Base-by-base conservation (phyloP, 2,888 invertebrate genomes). In the Plagodis pulveraria region DNA sequence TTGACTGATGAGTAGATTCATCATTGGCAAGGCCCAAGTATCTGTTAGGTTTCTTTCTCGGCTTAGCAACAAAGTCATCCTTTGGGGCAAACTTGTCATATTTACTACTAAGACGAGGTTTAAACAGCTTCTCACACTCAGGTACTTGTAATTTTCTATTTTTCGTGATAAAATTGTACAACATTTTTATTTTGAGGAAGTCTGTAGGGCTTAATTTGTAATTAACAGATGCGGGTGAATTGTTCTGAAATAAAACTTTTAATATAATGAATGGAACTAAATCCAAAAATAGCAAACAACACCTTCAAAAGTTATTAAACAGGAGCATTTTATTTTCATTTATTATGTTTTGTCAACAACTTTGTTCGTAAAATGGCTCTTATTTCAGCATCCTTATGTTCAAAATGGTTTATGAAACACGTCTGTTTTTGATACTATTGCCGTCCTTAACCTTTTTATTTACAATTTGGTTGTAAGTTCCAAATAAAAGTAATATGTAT, bases 181-280 rank as follows among this genome's bases (percentile, higher is more conserved):
- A 66, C 80, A 83, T 81, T 66, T 72, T 72, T 58, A 89, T 75
- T 77, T 89, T 89, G 46, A 65, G 58, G 34, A 86, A 66, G 52
- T 89, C 89, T 6, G 9, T 63, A 9, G 56, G 45, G 49, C 79
- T 80, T 5, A 84, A 75, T 0, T 68, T 66, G 6, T 58, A 72
- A 7, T 72, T 36, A 35, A 41, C 48, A 8, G 56, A 7, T 22
- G 52, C 60, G 7, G 22, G 9, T 38, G 42, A 6, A 32, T 44
- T n/a, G 56, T 43, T 33, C 67, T 67, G 61, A 41, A 63, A 58
- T 10, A 6, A 42, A 50, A 40, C 45, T 38, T 38, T 38, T 38
- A 38, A 4, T 38, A 38, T 38, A 38, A 12, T 42, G 11, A 12
- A 5, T 40, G 40, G 40, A 10, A 40, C 5, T 40, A 40, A 10